Percentiles rank a stretch among this genome's conserved stretches.
Conservation (phyloP, 1,140 invertebrate genomes). For the Eumeta japonica region DNA sequence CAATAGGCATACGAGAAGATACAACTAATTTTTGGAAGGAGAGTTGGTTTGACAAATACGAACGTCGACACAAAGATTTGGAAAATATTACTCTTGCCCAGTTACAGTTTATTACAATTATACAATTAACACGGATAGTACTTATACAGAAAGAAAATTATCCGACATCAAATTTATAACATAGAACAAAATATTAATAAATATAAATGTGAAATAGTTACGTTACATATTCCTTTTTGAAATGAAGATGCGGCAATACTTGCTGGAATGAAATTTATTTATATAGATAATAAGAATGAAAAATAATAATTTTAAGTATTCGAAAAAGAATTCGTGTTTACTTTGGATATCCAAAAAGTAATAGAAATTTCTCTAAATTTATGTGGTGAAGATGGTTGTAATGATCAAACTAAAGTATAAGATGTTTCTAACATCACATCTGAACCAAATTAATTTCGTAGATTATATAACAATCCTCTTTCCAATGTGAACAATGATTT, state of each 20-base stretch:
- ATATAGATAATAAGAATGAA: constrained; percentile 19
- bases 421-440: constrained; percentile 5
- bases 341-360: constrained; percentile 20
- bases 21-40: not conserved
- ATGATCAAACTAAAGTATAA: too few species aligned
- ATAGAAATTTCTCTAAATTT: constrained; percentile 17
- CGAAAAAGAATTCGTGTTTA: constrained; percentile 22
- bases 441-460: constrained; percentile 5
- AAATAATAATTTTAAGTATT: constrained; percentile 15
- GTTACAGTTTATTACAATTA: constrained; percentile 19
- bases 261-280: constrained; percentile 21
- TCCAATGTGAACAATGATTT: constrained; percentile 10
- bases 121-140: constrained; percentile 11
- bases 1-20: not conserved
- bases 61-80: not conserved
- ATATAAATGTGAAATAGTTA: constrained; percentile 29
- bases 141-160: constrained; percentile 16
- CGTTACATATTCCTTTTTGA: constrained; percentile 21
- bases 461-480: constrained; percentile 5
- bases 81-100: constrained; percentile 14
- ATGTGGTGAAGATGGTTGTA: constrained; percentile 19
- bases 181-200: constrained; percentile 19
- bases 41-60: constrained; percentile 1
- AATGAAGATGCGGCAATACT: constrained; percentile 21
- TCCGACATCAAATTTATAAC: constrained; percentile 30